These are phyloP conservation scores for Athetis lepigone DNA, from an alignment of 2,888 invertebrate genomes.

Conservation along the genomic window DNA sequence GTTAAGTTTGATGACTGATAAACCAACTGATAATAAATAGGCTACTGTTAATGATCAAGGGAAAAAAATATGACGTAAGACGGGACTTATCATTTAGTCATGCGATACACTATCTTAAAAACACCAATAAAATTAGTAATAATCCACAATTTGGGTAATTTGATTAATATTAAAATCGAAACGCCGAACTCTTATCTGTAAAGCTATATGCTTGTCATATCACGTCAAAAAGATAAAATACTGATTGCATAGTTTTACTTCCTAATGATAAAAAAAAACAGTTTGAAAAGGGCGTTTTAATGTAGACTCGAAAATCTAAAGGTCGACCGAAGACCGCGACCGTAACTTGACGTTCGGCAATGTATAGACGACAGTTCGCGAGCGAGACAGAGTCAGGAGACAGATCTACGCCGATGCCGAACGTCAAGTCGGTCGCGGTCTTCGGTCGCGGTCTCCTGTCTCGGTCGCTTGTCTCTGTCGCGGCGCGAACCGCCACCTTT, in stretches of 20 bases:
- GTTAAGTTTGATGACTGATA: constrained; percentile 44
- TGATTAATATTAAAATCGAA: constrained; percentile 33
- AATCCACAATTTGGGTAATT: constrained; percentile 42
- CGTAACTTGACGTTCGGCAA: no score
- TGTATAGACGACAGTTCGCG: no score
- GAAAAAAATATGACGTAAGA: constrained; percentile 18
- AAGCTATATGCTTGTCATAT: constrained; percentile 54
- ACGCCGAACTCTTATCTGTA: constrained; percentile 43
- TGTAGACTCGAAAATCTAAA: constrained; percentile 19
- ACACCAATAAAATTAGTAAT: constrained; percentile 44
- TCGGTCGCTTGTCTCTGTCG: no score
- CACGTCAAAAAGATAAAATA: constrained; percentile 62
- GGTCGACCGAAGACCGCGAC: no score
- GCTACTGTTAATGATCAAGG: background rate
- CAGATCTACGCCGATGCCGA: no score
- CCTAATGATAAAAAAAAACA: constrained; percentile 49
- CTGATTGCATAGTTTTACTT: constrained; percentile 46
- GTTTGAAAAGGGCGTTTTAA: constrained; percentile 1
- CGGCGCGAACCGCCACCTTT: no score
- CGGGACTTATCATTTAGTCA: constrained; percentile 6
- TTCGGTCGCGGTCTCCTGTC: no score
- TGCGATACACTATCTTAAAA: constrained; percentile 37
- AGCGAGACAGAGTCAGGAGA: no score
- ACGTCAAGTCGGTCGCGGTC: no score
- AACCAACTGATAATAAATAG: constrained; percentile 10